phyloP scores from a whole-genome alignment of 2,797 vertebrate species.

The Acanthurus tractus region DNA sequence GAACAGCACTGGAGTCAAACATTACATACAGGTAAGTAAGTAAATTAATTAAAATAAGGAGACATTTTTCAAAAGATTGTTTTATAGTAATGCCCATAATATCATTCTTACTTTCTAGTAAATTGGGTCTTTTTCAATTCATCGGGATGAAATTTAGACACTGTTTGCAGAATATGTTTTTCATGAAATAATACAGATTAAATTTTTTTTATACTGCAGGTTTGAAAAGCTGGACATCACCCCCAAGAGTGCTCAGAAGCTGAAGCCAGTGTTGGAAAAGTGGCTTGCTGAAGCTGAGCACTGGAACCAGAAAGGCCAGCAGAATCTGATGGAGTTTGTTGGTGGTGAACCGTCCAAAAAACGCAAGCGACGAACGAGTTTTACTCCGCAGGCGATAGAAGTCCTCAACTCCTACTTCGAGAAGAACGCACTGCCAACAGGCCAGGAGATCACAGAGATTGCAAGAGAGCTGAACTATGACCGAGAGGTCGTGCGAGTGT shows the following conservation, averaged over 20 bases:
- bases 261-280: conserved; percentile 96
- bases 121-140: background rate
- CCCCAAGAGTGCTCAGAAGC: conserved; percentile 97
- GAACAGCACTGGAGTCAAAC: background rate
- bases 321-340: conserved; percentile 98
- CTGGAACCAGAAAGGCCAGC: conserved; percentile 96
- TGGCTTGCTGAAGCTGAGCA: conserved; percentile 97
- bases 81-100: background rate
- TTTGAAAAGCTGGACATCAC: conserved; percentile 99
- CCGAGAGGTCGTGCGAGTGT: conserved; percentile 95
- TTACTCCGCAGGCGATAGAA: conserved; percentile 98
- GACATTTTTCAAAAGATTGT: background rate
- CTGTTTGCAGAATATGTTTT: background rate
- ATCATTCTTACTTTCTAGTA: background rate
- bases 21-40: background rate
- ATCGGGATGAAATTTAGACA: background rate
- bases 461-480: conserved; percentile 98
- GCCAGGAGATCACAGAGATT: conserved; percentile 97
- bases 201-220: conserved; percentile 73
- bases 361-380: conserved; percentile 95
- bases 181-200: background rate
- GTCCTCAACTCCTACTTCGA: conserved; percentile 98
- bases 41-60: background rate
- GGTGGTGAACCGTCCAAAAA: conserved; percentile 97
- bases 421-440: conserved; percentile 95